Evolutionary conservation across 2,888 invertebrate genomes (phyloP).

Genomic region (Drosophila cognata): DNA sequence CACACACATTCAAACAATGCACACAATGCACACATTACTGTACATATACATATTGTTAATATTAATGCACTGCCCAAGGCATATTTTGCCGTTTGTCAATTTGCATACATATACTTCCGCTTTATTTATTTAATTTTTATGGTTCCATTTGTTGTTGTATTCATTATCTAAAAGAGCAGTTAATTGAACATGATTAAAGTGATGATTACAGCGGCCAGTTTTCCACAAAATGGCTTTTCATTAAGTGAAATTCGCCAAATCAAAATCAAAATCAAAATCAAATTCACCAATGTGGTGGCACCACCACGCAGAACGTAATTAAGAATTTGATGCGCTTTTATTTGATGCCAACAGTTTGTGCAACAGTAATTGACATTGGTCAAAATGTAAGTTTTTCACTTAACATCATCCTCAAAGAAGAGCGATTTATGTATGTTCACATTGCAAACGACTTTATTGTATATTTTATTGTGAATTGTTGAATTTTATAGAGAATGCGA

Average conservation of each 20-base stretch:
- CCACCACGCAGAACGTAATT: neutral
- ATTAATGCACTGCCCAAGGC: constrained; percentile 64
- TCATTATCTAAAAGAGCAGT: constrained; percentile 60
- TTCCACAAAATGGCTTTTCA: constrained; percentile 32
- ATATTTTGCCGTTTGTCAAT: constrained; percentile 38
- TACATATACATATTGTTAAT: constrained; percentile 46
- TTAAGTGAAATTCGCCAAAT: constrained; percentile 21
- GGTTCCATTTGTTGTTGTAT: constrained; percentile 11
- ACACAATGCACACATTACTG: constrained; percentile 9
- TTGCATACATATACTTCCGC: constrained; percentile 25
- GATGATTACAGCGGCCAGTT: constrained; percentile 33
- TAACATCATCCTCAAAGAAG: neutral
- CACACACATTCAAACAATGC: neutral
- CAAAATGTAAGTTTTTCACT: neutral
- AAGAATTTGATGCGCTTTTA: neutral
- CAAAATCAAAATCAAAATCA: neutral
- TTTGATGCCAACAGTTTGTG: neutral
- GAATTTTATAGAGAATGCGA: neutral
- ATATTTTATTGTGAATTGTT: neutral
- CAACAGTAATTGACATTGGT: neutral
- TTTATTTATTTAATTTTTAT: constrained; percentile 13
- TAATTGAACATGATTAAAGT: constrained; percentile 65
- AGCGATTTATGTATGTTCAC: neutral
- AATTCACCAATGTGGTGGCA: neutral
- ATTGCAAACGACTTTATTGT: neutral